Base-by-base conservation (phyloP, 2,113 vertebrate genomes). In the Cepphus grylle region DNA sequence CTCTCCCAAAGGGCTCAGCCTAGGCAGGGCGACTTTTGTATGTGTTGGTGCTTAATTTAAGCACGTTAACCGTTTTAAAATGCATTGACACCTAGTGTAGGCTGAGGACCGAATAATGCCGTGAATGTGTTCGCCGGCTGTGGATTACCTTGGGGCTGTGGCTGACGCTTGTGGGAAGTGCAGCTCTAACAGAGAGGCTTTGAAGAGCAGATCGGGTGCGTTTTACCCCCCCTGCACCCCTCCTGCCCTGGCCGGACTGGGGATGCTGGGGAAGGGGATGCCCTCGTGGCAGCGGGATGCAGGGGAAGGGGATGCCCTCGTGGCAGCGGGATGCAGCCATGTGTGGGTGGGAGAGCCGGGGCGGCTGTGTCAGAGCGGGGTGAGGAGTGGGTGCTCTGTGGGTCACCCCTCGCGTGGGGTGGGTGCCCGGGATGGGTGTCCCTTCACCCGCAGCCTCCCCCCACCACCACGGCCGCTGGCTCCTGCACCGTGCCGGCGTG, bases 401-500 rank as follows among this genome's bases (percentile, higher is more conserved):
- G 79, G 69, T 49, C 32, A 4, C 72, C 55, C 59, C 59, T 29
- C 6, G 66, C 1, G 2, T 5, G 52, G 18, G 32, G 20, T 21
- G 83, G 81, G 25, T 45, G 17, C 36, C 88, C 2, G 0, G 25
- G 52, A 5, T 71, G 81, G 65, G n/a, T 63, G 32, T 17, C 66
- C 83, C 45, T 15, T 55, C 1, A 1, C 55, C 14, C 5, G 6
- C 55, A 19, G n/a, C 43, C 36, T 85, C 66, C 66, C n/a, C 47
- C 53, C 27, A 11, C 36, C 18, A 0, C 53, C 38, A 0, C 1
- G 1, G 18, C 66, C 10, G 29, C 42, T 13, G 45, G 45, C 11
- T 43, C 45, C 62, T 19, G 55, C n/a, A 1, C 50, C 0, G 8
- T 38, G 70, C 69, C 50, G 0, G 8, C 5, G 11, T 8, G 42